A percentile compares a stretch with the other conserved stretches of the same genome.
phyloP scores from a whole-genome alignment of 2,113 vertebrate species.

The Rafetus swinhoei region DNA sequence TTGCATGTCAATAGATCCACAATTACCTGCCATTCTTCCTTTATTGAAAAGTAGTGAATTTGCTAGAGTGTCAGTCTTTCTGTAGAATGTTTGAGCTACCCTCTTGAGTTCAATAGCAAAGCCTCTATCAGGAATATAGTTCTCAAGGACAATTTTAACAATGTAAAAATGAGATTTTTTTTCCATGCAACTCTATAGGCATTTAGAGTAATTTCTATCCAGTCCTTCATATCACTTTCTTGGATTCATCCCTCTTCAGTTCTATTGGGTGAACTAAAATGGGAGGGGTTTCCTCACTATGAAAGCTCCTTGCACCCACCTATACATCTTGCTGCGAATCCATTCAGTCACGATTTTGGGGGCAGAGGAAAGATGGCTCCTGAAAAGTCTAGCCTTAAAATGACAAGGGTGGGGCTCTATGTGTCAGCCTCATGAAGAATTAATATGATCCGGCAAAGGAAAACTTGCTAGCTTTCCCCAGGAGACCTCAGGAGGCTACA shows the following conservation, averaged over 20 bases:
- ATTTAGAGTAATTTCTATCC: background rate
- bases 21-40: background rate
- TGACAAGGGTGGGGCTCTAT: background rate
- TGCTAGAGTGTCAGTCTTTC: background rate
- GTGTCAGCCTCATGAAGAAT: background rate
- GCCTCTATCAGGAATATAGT: background rate
- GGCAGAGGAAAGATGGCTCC: background rate
- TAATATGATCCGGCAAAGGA: background rate
- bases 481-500: background rate
- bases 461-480: background rate
- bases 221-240: background rate
- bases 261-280: background rate
- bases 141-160: background rate
- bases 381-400: background rate
- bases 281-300: background rate
- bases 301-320: background rate
- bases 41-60: background rate
- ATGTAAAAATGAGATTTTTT: constrained; percentile 30
- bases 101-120: background rate
- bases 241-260: background rate
- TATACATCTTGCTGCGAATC: background rate
- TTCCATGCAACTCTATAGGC: background rate
- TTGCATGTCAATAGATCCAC: background rate
- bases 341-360: background rate
- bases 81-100: background rate